Base-by-base conservation (phyloP, 2,797 vertebrate genomes). In the Centropyge bicolor region DNA sequence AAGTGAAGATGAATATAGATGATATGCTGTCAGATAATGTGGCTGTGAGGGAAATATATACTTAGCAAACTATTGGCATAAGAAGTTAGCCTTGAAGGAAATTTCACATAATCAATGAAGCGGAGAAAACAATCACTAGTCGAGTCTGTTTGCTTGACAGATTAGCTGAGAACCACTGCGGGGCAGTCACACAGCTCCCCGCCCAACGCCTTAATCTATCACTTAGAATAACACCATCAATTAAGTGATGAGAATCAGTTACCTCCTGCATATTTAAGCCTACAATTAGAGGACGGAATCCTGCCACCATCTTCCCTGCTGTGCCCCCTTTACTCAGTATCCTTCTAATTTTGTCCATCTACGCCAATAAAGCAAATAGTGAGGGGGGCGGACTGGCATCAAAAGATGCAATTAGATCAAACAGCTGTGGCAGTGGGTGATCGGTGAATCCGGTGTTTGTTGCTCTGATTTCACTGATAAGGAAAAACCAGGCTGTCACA, bases 61-160 rank as follows among this genome's bases (percentile, higher is more conserved):
- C 79, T 83, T 81, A 61, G 55, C 70, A 70, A 64, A 76, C 43
- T 69, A 86, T 76, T 77, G 76, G 70, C 72, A 76, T 45, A 72
- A 71, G 65, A 80, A 16, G 61, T 67, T 80, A 59, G 69, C 76
- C 62, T 80, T 20, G 64, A 76, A 60, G 74, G 63, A 80, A 77
- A 80, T 74, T 51, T 74, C 73, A 80, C 71, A 43, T 65, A 68
- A 80, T 85, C 88, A 83, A 40, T 82, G 78, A 70, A 69, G 82
- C 77, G 40, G 48, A 74, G 17, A 75, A 86, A 82, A 76, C 73
- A 80, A 86, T 86, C 80, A 73, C 73, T 63, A 69, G 48, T 56
- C 43, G 63, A 75, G 67, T 74, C 9, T 64, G 70, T 81, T 85
- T 76, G 82, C 69, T 67, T 72, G 70, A 82, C 71, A 80, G 80